These are phyloP conservation scores for Phortica okadai DNA, from an alignment of 2,888 invertebrate genomes.

Conservation along the genomic window DNA sequence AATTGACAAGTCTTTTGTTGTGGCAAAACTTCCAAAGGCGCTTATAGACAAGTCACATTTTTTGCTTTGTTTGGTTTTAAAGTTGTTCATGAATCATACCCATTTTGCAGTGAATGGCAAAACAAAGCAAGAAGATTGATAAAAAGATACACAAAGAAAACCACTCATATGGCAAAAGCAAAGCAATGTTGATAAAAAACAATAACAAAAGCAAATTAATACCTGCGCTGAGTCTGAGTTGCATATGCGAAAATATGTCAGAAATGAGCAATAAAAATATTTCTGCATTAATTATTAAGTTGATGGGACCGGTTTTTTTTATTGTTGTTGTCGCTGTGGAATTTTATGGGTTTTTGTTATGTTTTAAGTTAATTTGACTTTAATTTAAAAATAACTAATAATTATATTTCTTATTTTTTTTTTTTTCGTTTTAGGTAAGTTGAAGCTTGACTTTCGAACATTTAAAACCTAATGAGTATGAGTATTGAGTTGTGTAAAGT, in stretches of 20 bases:
- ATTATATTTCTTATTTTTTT: slow-evolving; percentile 45
- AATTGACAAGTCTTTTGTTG: slow-evolving; percentile 43
- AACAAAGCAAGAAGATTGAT: neutral
- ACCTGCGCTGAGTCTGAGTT: neutral
- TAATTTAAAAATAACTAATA: slow-evolving; percentile 43
- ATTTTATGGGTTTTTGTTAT: slow-evolving; percentile 12
- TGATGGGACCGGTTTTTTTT: slow-evolving; percentile 5
- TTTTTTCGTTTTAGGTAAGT: slow-evolving; percentile 61
- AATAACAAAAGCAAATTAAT: neutral
- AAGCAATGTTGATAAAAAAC: neutral
- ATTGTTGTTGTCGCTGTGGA: neutral
- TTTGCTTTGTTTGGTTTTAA: slow-evolving; percentile 52
- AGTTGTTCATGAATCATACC: slow-evolving; percentile 52
- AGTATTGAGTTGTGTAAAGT: slow-evolving; percentile 3
- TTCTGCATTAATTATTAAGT: slow-evolving; percentile 46
- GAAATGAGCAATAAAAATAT: slow-evolving; percentile 18
- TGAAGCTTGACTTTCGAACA: slow-evolving; percentile 51
- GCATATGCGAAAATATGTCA: slow-evolving; percentile 20
- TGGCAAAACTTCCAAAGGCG: neutral
- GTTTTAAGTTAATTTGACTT: slow-evolving; percentile 40
- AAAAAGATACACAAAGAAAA: slow-evolving; percentile 10
- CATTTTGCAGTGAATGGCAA: neutral
- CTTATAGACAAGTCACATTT: slow-evolving; percentile 18
- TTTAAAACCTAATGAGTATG: slow-evolving; percentile 19
- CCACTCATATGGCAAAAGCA: neutral